Conservation (phyloP, 1,140 invertebrate genomes). For the Euwallacea fornicatus region DNA sequence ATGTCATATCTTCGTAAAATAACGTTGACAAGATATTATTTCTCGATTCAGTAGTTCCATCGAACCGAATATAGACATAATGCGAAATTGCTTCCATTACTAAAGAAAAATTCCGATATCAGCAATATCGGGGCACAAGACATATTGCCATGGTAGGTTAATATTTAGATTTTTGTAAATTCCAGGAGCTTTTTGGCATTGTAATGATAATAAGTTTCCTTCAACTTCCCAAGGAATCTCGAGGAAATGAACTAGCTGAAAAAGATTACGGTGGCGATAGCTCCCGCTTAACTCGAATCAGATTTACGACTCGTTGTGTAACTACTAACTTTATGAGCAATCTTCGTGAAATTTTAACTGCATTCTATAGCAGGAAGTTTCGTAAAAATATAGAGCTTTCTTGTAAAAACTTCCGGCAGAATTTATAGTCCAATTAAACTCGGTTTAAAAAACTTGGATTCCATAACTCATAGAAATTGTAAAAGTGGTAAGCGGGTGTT, state of each 20-base stretch:
- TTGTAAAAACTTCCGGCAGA: slow-evolving; percentile 20
- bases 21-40: slow-evolving; percentile 24
- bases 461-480: slow-evolving; percentile 18
- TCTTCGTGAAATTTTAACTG: slow-evolving; percentile 30
- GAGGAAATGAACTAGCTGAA: slow-evolving; percentile 18
- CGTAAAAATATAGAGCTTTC: slow-evolving; percentile 27
- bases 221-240: not conserved
- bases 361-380: slow-evolving; percentile 28
- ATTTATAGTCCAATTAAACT: slow-evolving; percentile 32
- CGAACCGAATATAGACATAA: slow-evolving; percentile 15
- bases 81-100: slow-evolving; percentile 19
- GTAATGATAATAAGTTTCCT: not conserved
- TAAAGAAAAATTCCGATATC: slow-evolving; percentile 4
- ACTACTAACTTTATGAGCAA: slow-evolving; percentile 30
- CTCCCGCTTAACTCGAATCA: slow-evolving; percentile 31
- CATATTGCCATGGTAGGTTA: not conserved
- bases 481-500: not conserved
- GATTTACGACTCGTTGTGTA: slow-evolving; percentile 25
- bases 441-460: slow-evolving; percentile 24
- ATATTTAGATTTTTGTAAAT: not conserved
- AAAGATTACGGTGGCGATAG: slow-evolving; percentile 23
- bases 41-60: slow-evolving; percentile 16
- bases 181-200: not conserved
- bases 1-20: slow-evolving; percentile 18
- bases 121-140: slow-evolving; percentile 5